Base-by-base conservation (phyloP, 2,113 vertebrate species). In the Cervus canadensis region DNA sequence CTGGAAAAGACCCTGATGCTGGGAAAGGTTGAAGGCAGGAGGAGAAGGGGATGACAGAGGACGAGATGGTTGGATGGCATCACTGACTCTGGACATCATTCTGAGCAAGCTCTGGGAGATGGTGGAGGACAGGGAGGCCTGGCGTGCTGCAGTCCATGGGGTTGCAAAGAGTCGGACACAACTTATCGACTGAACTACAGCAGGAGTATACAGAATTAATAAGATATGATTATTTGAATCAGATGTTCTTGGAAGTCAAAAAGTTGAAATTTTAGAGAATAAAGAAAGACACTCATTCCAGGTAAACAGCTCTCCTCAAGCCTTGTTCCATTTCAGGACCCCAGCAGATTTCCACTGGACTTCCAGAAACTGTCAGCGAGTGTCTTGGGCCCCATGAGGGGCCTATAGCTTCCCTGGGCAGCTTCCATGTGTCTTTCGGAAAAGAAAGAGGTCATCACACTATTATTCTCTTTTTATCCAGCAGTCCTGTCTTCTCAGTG, bases 111-210 rank as follows among this genome's bases (percentile, higher is more conserved):
- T 71, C 67, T 40, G n/a, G n/a, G 67, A 71, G 67, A 23, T 13
- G 19, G 67, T 71, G 1, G 23, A 40, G n/a, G 67, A 40, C n/a
- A 71, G 67, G 67, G 19, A 23, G 40, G 67, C n/a, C 19, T 23
- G 67, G n/a, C 2, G 0, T 71, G 67, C n/a, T 40, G n/a, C 19
- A 40, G 67, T 40, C 67, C 67, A 40, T 3, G 10, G 19, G 19
- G 19, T 23, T 0, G 0, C 19, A 40, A 13, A 71, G 67, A 71
- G 19, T 40, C 0, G 0, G 67, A 71, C n/a, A 40, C 0, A 0
- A 71, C 67, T 71, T 6, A 71, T 6, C 0, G 0, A 71, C n/a
- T 40, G n/a, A 40, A 71, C n/a, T 6, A 40, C 36, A 71, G n/a
- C n/a, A 71, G 67, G 10, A 23, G 23, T 71, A 71, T 40, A 71